These are phyloP conservation scores for Zaprionus taronus DNA, from an alignment of 1,140 invertebrate species.

Conservation along the genomic window DNA sequence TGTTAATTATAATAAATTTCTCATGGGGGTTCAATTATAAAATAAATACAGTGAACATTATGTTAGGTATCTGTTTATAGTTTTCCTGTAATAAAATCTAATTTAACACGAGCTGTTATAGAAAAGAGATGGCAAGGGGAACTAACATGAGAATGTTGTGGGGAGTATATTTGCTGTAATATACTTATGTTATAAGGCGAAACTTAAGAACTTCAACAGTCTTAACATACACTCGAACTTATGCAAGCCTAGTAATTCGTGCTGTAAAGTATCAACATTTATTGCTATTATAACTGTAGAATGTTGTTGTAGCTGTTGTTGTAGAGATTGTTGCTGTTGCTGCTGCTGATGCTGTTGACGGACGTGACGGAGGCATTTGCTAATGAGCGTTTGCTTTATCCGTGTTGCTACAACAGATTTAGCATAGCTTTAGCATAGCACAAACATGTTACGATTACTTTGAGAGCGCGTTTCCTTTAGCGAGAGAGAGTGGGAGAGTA, in stretches of 20 bases:
- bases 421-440: slow-evolving; percentile 48
- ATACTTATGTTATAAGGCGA: slow-evolving; percentile 5
- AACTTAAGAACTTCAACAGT: not conserved
- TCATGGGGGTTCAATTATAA: not conserved
- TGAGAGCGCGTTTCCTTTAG: slow-evolving; percentile 17
- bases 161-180: not conserved
- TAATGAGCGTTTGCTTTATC: slow-evolving; percentile 48
- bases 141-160: not conserved
- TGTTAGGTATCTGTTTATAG: slow-evolving; percentile 8
- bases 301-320: slow-evolving; percentile 34
- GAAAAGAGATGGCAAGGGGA: not conserved
- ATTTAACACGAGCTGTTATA: slow-evolving; percentile 1
- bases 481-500: slow-evolving; percentile 16
- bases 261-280: slow-evolving; percentile 45
- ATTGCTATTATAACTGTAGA: slow-evolving; percentile 41
- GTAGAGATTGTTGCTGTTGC: slow-evolving; percentile 23
- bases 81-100: not conserved
- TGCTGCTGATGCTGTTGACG: slow-evolving; percentile 40
- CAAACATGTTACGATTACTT: slow-evolving; percentile 50
- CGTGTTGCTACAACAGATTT: slow-evolving; percentile 21
- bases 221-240: slow-evolving; percentile 37
- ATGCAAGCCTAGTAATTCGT: slow-evolving; percentile 43
- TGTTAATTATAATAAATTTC: not conserved
- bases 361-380: slow-evolving; percentile 43
- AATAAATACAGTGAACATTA: not conserved